Percentiles rank a stretch among this genome's conserved stretches.
Conservation (phyloP, 2,113 vertebrate species). For the Centropristis striata region DNA sequence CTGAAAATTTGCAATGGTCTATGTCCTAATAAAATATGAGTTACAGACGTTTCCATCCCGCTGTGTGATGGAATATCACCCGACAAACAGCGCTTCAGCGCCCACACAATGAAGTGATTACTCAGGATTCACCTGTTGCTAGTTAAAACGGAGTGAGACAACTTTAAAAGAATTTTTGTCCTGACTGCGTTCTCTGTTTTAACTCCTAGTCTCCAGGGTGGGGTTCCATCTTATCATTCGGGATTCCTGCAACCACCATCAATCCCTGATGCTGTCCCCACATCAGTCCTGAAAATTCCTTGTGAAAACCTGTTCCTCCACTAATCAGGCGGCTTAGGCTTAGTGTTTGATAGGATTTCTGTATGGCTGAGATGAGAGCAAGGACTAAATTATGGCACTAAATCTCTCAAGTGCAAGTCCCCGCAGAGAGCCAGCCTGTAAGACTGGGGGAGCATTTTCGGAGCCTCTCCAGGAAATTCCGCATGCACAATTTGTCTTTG, state of each 20-base stretch:
- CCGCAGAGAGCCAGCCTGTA: constrained; percentile 61
- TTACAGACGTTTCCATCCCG: constrained; percentile 13
- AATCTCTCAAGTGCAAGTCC: constrained; percentile 75
- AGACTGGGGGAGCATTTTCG: constrained; percentile 68
- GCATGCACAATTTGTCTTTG: constrained; percentile 84
- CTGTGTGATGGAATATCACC: constrained; percentile 25
- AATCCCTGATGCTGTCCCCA: constrained; percentile 28
- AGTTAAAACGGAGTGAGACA: constrained; percentile 36
- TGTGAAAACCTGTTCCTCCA: constrained; percentile 32
- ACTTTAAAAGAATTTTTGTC: constrained; percentile 32
- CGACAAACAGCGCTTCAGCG: neutral
- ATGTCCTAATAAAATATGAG: neutral
- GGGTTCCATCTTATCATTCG: constrained; percentile 48
- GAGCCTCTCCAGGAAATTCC: constrained; percentile 80
- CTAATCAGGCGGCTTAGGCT: constrained; percentile 59
- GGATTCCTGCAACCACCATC: constrained; percentile 6
- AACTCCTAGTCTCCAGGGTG: constrained; percentile 66
- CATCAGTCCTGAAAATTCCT: constrained; percentile 35
- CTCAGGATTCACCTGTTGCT: constrained; percentile 60
- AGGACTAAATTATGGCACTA: constrained; percentile 72
- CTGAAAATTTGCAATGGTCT: constrained; percentile 15
- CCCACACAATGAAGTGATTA: constrained; percentile 32
- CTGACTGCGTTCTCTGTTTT: constrained; percentile 62
- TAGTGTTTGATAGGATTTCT: constrained; percentile 54
- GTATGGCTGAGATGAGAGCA: constrained; percentile 61